Base-by-base conservation (phyloP, 2,888 invertebrate species). In the Euzophera pinguis region DNA sequence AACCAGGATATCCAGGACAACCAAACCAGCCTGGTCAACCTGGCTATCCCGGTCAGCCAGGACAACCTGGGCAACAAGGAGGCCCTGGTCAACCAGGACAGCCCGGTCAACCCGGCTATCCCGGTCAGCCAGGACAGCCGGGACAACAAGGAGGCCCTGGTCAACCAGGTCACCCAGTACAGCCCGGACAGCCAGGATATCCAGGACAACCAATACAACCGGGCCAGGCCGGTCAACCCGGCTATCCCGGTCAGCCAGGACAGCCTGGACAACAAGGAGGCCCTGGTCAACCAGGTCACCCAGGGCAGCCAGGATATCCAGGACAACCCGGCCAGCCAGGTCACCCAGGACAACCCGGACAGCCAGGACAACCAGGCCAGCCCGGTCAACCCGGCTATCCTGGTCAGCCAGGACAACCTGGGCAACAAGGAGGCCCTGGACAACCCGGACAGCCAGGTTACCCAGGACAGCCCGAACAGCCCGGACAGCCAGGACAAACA, bases 401-500 rank as follows among this genome's bases (percentile, higher is more conserved):
- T 35, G 60, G 58, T 7, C 2, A 53, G 0, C 53, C 58, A n/a
- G 61, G 58, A 13, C 47, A 61, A 6, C 61, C 60, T 3, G 64
- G 64, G 0, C 51, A 60, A 3, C 61, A 61, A 39, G 63, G 61
- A 39, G 53, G 64, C 48, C 58, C 62, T 29, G 66, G 60, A 0
- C 12, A 52, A 1, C 58, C 63, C n/a, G 61, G 62, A 7, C 13
- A 50, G 2, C 56, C 59, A 9, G 60, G 58, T 14, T 37, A 55
- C 9, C 60, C 62, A 27, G 60, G 59, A 17, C 17, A 58, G 12
- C 59, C 58, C 47, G 55, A 53, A 34, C 3, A 76, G 61, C 52
- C 62, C 61, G 53, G 63, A 10, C 63, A 64, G 51, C 59, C 53
- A 53, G 47, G 71, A 74, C 1, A 63, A 41, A 92, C 93, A 0